phyloP scores from a whole-genome alignment of 2,113 vertebrate genomes.

The Lophochroa leadbeateri region DNA sequence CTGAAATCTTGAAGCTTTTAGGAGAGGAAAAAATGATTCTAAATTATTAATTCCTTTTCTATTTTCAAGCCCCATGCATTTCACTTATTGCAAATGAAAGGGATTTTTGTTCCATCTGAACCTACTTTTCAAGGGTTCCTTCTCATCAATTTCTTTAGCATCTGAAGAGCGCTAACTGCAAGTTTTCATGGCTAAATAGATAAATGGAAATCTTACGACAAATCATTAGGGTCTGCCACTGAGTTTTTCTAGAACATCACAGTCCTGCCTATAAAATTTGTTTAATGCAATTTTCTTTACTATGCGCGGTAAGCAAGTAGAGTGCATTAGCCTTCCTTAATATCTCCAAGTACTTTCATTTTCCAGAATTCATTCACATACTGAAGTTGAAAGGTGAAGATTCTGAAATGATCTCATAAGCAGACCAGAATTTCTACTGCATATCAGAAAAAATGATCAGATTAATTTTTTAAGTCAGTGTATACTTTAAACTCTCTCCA shows the following conservation, averaged over 20 bases:
- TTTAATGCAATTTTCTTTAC: not conserved
- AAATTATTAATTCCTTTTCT: not conserved
- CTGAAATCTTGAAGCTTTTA: not conserved
- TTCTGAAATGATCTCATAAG: not conserved
- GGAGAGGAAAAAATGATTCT: not conserved
- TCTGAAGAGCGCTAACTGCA: not conserved
- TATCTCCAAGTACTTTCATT: not conserved
- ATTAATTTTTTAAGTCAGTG: constrained; percentile 10
- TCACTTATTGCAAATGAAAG: not conserved
- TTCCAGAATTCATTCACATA: not conserved
- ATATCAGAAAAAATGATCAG: not conserved
- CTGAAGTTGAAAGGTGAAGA: not conserved
- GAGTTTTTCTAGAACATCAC: not conserved
- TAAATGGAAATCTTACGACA: not conserved
- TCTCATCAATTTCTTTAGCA: not conserved
- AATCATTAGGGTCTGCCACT: not conserved
- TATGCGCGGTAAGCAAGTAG: not conserved
- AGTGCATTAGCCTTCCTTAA: not conserved
- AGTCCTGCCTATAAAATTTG: not conserved
- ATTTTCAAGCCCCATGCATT: not conserved
- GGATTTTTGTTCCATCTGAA: constrained; percentile 11
- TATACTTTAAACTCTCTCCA: not conserved
- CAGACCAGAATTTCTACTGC: not conserved
- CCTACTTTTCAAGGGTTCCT: not conserved
- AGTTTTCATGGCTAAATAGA: not conserved